Evolutionary conservation across 2,888 invertebrate species (phyloP).

Genomic region (Ceratothoa steindachneri): DNA sequence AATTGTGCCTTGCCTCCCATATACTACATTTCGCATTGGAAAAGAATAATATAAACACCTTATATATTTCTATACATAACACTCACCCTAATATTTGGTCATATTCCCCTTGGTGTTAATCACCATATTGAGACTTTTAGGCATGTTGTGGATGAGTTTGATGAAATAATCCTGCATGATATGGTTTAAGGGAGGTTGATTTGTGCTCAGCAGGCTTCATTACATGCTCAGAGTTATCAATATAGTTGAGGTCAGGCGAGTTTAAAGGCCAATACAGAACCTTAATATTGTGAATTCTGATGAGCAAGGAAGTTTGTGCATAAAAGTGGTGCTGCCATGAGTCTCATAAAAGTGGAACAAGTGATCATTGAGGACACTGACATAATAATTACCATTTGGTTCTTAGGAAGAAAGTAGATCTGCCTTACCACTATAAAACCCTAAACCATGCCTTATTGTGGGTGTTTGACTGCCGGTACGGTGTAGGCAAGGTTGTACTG

Average conservation of each 20-base stretch:
- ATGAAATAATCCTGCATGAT: neutral
- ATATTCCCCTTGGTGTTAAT: conserved; percentile 1
- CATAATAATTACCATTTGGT: neutral
- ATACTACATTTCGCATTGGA: too few relatives aligned
- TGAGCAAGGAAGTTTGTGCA: neutral
- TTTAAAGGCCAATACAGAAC: conserved; percentile 1
- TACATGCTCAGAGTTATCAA: too few relatives aligned
- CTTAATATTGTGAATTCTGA: neutral
- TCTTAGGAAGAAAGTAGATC: conserved; percentile 9
- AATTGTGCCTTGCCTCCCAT: too few relatives aligned
- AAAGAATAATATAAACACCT: too few relatives aligned
- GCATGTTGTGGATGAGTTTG: neutral
- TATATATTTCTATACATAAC: conserved; percentile 3
- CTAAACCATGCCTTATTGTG: neutral
- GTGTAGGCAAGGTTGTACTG: neutral
- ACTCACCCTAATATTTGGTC: conserved; percentile 8
- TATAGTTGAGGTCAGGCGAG: neutral
- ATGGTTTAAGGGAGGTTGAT: too few relatives aligned
- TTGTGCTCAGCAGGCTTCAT: too few relatives aligned
- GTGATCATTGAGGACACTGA: neutral
- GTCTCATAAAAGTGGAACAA: neutral
- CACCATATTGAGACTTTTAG: neutral
- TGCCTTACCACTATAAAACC: neutral
- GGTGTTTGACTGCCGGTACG: conserved; percentile 4
- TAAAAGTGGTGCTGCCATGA: neutral